Base-by-base conservation (phyloP, 2,888 invertebrate genomes). In the Epinotia brunnichana region DNA sequence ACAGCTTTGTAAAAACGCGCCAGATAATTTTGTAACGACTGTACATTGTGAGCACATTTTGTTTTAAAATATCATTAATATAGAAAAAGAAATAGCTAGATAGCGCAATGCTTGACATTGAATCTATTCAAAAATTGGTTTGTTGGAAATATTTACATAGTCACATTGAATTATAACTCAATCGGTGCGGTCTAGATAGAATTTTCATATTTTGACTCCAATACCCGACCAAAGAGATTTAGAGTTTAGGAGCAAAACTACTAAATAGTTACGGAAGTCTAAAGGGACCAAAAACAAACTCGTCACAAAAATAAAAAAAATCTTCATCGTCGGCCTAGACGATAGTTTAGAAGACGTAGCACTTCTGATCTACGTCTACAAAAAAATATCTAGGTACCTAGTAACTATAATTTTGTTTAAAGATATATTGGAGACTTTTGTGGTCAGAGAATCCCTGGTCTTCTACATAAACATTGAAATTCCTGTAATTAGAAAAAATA, bases 91-190 rank as follows among this genome's bases (percentile, higher is more conserved):
- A n/a, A n/a, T 56, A 17, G n/a, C 9, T 7, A 10, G 51, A n/a
- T 10, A 57, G 15, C 63, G 63, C 13, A 63, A 51, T 35, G 15
- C 29, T 35, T 63, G 17, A 29, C 63, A 29, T 51, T 63, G 29
- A 51, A 48, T 63, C 24, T 63, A 35, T 63, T 63, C 41, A 35
- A 63, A 51, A 24, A 51, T 51, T 53, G 19, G 5, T 51, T 53
- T 13, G 11, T 51, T 63, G 3, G 5, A 35, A 17, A 53, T 3
- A 19, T 29, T 15, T n/a, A 35, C 15, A 15, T 7, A 19, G 24
- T 61, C 19, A 15, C n/a, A 21, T 44, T 9, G 15, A 41, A 44
- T 15, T 41, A 13, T n/a, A 41, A 19, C 19, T 13, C 60, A 60
- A 2, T 39, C 5, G 9, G 17, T 53, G 19, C 53, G 17, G 19